Evolutionary conservation across 2,113 vertebrate genomes (phyloP).

Genomic region (Ia io): DNA sequence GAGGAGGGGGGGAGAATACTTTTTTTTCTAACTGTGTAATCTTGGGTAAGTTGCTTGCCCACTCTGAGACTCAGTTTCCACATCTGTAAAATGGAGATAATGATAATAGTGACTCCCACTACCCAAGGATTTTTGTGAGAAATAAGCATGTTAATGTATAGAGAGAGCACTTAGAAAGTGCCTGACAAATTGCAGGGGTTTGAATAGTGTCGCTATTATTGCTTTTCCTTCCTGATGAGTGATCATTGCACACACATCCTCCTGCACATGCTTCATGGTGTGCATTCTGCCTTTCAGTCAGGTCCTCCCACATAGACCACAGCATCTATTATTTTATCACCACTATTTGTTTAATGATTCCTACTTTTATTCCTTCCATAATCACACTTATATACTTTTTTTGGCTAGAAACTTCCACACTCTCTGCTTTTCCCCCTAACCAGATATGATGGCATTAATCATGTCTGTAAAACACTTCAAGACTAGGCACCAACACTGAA

Average conservation of each 20-base stretch:
- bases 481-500: not conserved
- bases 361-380: not conserved
- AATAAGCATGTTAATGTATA: not conserved
- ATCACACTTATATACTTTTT: not conserved
- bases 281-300: not conserved
- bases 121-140: not conserved
- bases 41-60: not conserved
- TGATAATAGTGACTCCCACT: not conserved
- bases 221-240: not conserved
- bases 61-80: not conserved
- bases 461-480: not conserved
- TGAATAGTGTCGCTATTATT: not conserved
- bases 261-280: not conserved
- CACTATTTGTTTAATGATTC: not conserved
- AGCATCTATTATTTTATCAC: not conserved
- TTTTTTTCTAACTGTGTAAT: not conserved
- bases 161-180: not conserved
- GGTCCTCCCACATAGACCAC: not conserved
- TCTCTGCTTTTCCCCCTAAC: not conserved
- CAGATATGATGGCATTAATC: not conserved
- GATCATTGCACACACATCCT: not conserved
- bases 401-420: not conserved
- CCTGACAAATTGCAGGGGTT: not conserved
- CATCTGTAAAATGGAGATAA: not conserved
- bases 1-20: not conserved